Percentiles rank a stretch among this genome's conserved stretches.
phyloP scores from a whole-genome alignment of 2,113 vertebrate species.

The Ageneiosus marmoratus region DNA sequence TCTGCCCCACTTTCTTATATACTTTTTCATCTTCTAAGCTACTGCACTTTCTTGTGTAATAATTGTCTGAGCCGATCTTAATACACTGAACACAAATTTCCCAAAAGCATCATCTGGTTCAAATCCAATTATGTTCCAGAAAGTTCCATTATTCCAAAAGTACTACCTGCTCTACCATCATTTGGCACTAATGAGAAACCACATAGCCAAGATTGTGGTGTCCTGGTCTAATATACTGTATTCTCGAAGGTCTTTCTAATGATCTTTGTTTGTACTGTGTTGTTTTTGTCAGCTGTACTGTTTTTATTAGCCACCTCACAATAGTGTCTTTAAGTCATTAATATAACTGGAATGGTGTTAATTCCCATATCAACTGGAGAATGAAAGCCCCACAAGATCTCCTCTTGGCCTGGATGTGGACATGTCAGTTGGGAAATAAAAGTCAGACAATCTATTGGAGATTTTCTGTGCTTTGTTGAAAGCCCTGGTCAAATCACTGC shows the following conservation, averaged over 20 bases:
- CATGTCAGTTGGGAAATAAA: conserved; percentile 48
- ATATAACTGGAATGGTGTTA: conserved; percentile 47
- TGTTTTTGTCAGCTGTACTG: conserved; percentile 27
- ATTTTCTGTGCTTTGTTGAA: conserved; percentile 24
- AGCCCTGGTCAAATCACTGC: conserved; percentile 34
- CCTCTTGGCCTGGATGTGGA: conserved; percentile 33
- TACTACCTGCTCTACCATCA: neutral
- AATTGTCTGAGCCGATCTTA: neutral
- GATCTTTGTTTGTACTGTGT: conserved; percentile 40
- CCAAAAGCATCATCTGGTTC: conserved; percentile 7
- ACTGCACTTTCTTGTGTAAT: neutral
- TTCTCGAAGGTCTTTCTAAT: conserved; percentile 49
- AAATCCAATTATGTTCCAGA: conserved; percentile 22
- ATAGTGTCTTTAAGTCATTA: conserved; percentile 34
- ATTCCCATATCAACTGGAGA: conserved; percentile 26
- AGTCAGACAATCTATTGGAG: conserved; percentile 49
- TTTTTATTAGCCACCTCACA: conserved; percentile 59
- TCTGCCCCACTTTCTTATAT: neutral
- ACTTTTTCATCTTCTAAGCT: neutral
- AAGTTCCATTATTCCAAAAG: neutral
- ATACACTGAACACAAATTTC: conserved; percentile 14
- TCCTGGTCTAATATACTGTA: conserved; percentile 9
- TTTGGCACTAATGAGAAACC: neutral
- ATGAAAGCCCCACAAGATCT: neutral
- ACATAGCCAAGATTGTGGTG: neutral